A percentile compares a stretch with the other conserved stretches of the same genome.
Conservation (phyloP, 1,140 invertebrate species). For the Stenopsyche tienmushanensis region DNA sequence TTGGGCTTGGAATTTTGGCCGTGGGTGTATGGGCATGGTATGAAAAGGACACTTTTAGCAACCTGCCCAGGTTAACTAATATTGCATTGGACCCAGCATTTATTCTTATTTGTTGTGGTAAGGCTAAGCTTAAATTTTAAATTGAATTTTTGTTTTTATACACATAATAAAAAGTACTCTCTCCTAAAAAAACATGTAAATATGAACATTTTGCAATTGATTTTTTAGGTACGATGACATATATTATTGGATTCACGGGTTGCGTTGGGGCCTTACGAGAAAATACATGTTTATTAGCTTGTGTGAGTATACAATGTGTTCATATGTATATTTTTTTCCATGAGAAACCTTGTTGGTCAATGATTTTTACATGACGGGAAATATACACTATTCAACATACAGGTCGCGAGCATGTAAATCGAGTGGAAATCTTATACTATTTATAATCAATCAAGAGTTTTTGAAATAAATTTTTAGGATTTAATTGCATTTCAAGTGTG, state of each 20-base stretch:
- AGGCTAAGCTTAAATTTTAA: conserved; percentile 44
- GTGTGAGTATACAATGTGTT: conserved; percentile 64
- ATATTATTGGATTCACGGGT: conserved; percentile 94
- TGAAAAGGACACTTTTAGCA: conserved; percentile 95
- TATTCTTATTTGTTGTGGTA: conserved; percentile 88
- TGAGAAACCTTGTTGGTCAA: too few species aligned
- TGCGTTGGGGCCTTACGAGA: conserved; percentile 94
- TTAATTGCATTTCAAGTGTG: too few species aligned
- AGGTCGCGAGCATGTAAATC: too few species aligned
- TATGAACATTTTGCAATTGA: conserved; percentile 5
- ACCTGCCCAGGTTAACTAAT: conserved; percentile 83
- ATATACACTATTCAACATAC: too few species aligned
- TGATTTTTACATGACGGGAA: too few species aligned
- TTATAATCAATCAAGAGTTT: too few species aligned
- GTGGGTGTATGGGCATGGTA: conserved; percentile 96
- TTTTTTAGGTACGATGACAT: conserved; percentile 78
- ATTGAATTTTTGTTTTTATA: neutral
- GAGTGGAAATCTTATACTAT: too few species aligned
- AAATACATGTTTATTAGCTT: conserved; percentile 84
- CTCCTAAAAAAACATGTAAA: neutral
- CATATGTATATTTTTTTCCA: too few species aligned
- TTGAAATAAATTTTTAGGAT: too few species aligned
- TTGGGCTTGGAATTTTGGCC: conserved; percentile 81
- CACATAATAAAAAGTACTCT: neutral
- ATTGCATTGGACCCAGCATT: conserved; percentile 95